Percentiles rank a stretch among this genome's conserved stretches.
Evolutionary conservation across 2,797 vertebrate species (phyloP).

Genomic region (Remorina albescens): DNA sequence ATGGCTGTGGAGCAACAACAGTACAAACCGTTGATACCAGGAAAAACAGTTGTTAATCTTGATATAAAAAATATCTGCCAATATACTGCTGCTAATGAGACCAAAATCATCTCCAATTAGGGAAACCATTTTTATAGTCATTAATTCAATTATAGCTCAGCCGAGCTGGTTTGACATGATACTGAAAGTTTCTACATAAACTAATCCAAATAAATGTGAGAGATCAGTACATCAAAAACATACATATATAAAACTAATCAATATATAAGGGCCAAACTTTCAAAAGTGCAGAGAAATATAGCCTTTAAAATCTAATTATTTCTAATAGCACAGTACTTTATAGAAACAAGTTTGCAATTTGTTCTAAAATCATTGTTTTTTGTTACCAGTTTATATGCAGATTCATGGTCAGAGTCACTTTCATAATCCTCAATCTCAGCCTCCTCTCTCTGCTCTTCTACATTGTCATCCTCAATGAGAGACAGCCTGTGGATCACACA

Average conservation of each 20-base stretch:
- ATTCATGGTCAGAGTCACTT: conserved; percentile 66
- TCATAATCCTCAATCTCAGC: conserved; percentile 75
- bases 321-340: neutral
- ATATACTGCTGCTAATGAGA: neutral
- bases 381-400: conserved; percentile 67
- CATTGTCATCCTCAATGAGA: conserved; percentile 78
- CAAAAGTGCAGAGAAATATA: neutral
- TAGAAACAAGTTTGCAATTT: neutral
- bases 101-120: neutral
- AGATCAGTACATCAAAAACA: neutral
- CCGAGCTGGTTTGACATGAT: neutral
- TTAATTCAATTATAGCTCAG: neutral
- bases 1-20: conserved; percentile 69
- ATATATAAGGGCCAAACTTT: neutral
- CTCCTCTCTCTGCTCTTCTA: conserved; percentile 71
- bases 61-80: neutral
- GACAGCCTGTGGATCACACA: conserved; percentile 73
- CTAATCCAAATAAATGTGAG: neutral
- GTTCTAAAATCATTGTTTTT: neutral
- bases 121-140: neutral
- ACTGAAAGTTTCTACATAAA: neutral
- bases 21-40: conserved; percentile 4
- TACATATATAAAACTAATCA: neutral
- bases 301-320: neutral
- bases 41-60: conserved; percentile 7